These are phyloP conservation scores for Atta texana DNA, from an alignment of 1,140 invertebrate genomes.

Conservation along the genomic window DNA sequence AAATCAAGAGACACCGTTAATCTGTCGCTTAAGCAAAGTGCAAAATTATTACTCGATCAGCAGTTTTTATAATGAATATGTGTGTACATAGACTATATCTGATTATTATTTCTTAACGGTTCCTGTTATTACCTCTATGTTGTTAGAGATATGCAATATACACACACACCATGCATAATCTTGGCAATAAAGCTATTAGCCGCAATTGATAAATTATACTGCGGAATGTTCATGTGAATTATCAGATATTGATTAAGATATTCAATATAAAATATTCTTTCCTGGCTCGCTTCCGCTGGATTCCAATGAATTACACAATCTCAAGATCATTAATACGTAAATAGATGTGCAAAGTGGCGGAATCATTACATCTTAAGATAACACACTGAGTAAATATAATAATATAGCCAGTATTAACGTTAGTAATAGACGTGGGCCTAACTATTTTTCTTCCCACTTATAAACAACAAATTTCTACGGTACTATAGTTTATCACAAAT, in stretches of 20 bases:
- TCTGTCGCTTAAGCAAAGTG: not conserved
- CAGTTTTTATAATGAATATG: constrained; percentile 1
- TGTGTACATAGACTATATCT: not conserved
- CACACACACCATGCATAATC: not conserved
- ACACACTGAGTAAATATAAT: constrained; percentile 39
- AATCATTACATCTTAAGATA: constrained; percentile 49
- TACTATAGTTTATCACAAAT: constrained; percentile 66
- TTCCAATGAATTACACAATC: constrained; percentile 12
- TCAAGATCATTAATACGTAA: constrained; percentile 39
- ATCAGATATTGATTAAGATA: constrained; percentile 34
- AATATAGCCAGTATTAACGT: constrained; percentile 23
- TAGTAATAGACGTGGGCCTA: constrained; percentile 3
- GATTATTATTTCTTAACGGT: constrained; percentile 29
- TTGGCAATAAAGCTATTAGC: constrained; percentile 29
- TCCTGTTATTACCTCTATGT: not conserved
- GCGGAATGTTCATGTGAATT: not conserved
- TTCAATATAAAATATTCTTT: constrained; percentile 16
- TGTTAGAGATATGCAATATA: not conserved
- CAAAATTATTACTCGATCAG: not conserved
- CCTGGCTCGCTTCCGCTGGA: not conserved
- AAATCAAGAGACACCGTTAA: not conserved
- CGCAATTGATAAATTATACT: constrained; percentile 41
- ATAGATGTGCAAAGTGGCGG: not conserved
- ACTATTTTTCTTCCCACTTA: constrained; percentile 47
- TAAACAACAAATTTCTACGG: constrained; percentile 44